Evolutionary conservation across 2,888 invertebrate genomes (phyloP), one percentile per base, ranked within the genome.

Genomic region (Eutolmus rufibarbis): DNA sequence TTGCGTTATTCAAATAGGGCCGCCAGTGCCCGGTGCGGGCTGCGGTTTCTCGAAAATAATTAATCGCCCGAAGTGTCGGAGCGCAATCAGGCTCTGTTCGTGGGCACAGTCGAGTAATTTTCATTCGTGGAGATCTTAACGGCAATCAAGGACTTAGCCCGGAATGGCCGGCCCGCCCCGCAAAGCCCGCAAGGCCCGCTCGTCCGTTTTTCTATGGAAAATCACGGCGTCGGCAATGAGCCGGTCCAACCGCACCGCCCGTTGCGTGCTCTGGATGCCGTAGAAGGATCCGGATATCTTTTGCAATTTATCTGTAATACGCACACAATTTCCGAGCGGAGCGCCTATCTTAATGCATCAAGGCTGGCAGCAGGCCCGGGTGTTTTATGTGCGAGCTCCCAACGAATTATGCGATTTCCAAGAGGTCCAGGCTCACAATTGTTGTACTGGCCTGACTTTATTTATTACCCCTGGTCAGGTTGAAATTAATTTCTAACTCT

Each of bases 271-370:
- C 31, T 37, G 74, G 57, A 74, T 85, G n/a, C 57, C 77, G 87
- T 87, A 85, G 46, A 76, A 66, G 74, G 82, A 74, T 76, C 86
- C 66, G 79, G 88, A 87, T 88, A 88, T 88, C 87, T 88, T 86
- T 87, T 87, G 86, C 88, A 88, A 88, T 88, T 88, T 88, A 88
- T 88, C 88, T 88, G 84, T 88, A 87, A 88, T 88, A 88, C 88
- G 88, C 88, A 88, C 88, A 87, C 88, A 87, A 88, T 88, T 88
- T 88, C 88, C 88, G 43, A 85, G 46, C 74, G 74, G 74, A 56
- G 86, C 31, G 87, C 84, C 88, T 88, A 88, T 88, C 88, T 87
- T 88, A 87, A 87, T 87, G 87, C 87, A 87, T 87, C 87, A 87
- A 88, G 86, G 57, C 74, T 46, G 43, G 85, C 85, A 74, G 74